These are phyloP conservation scores for Hirudo medicinalis DNA, from an alignment of 1,140 invertebrate species.

Conservation along the genomic window DNA sequence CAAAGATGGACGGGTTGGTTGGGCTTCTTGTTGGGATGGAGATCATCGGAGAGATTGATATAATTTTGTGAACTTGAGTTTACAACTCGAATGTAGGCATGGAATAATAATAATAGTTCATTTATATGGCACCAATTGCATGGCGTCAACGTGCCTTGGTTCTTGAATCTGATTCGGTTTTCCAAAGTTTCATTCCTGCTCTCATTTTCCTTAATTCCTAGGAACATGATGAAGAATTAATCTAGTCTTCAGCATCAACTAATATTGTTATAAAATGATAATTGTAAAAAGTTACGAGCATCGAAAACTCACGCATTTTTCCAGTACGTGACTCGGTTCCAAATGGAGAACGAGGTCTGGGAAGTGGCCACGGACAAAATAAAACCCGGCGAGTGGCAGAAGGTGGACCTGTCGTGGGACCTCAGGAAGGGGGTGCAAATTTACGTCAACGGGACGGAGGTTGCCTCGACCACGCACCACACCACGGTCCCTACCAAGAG, in stretches of 20 bases:
- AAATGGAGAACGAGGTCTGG: conserved; percentile 28
- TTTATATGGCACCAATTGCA: too few relatives aligned
- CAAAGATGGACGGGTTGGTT: conserved; percentile 29
- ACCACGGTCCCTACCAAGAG: neutral
- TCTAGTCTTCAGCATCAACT: neutral
- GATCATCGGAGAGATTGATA: too few relatives aligned
- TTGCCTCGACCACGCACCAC: conserved; percentile 12
- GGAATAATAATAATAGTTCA: too few relatives aligned
- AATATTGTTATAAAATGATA: neutral
- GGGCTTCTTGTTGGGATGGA: conserved; percentile 24
- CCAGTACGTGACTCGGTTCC: conserved; percentile 14
- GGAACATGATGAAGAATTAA: too few relatives aligned
- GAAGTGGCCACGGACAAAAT: conserved; percentile 28
- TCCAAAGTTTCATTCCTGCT: too few relatives aligned
- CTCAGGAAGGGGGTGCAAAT: conserved; percentile 30
- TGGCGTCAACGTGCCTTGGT: too few relatives aligned
- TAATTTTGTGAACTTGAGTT: too few relatives aligned
- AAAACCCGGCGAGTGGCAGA: conserved; percentile 31
- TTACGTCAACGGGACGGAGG: conserved; percentile 28
- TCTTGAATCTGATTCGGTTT: too few relatives aligned
- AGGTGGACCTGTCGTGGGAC: conserved; percentile 36
- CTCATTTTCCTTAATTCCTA: too few relatives aligned
- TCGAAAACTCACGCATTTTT: neutral
- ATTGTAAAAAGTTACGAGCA: neutral
- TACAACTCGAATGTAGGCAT: too few relatives aligned